Evolutionary conservation across 2,113 vertebrate genomes (phyloP), one percentile per base, ranked within the genome.

Genomic region (Hemichromis elongatus): DNA sequence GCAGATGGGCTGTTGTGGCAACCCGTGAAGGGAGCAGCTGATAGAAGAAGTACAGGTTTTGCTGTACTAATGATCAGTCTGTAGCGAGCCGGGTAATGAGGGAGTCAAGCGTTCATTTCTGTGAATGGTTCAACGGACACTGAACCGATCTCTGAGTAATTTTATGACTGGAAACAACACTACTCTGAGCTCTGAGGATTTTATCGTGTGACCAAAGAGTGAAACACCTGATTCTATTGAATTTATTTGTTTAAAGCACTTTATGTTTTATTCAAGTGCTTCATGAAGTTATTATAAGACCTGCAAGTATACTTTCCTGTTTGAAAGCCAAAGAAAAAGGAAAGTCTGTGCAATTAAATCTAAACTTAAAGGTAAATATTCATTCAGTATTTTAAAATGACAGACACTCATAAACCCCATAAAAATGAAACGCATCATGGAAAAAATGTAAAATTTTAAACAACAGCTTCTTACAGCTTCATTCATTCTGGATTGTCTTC

Each of bases 151-250:
- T 59, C 56, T 59, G 56, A 63, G 59, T 63, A 63, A 37, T 63
- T 37, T 63, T 37, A 63, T 37, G 33, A 63, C 11, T 37, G 33
- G 59, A 66, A 66, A 68, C 35, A 40, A 68, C n/a, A 5, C 35
- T 66, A 7, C 35, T 40, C 61, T 42, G 24, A 68, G 61, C 35
- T 68, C 35, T 68, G n/a, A 68, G 33, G 35, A 68, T 9, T 40
- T 68, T 68, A 3, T 42, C 24, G 61, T 40, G 61, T 66, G 35
- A 40, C 61, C 35, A 68, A 68, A 68, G n/a, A 68, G 35, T 68
- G 35, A 68, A 68, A 24, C 35, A 24, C 7, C n/a, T 1, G 21
- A 40, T 42, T 40, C 63, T 42, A 68, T 42, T 42, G 11, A 24
- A 68, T 37, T 9, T 37, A 37, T 37, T 37, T 37, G 13, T 12